A percentile compares a stretch with the other conserved stretches of the same genome.
phyloP scores from a whole-genome alignment of 2,797 vertebrate genomes.

The Prionace glauca region DNA sequence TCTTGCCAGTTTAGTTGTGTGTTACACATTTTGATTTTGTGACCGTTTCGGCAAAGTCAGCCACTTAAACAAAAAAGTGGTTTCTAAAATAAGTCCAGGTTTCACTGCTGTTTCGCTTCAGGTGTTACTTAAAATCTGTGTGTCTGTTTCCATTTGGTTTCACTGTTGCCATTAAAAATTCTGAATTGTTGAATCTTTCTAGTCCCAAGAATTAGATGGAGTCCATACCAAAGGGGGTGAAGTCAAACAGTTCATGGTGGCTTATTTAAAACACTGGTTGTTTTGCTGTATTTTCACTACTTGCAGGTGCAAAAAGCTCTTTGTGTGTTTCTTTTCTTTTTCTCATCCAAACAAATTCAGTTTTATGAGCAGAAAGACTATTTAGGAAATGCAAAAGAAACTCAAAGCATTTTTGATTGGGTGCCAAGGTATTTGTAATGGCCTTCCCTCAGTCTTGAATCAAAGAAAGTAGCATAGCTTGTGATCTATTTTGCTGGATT shows the following conservation, averaged over 20 bases:
- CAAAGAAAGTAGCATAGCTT: not conserved
- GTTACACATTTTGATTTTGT: too few relatives aligned
- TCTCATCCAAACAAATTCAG: not conserved
- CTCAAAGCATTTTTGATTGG: slow-evolving; percentile 13
- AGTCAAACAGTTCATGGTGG: not conserved
- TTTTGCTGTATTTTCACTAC: not conserved
- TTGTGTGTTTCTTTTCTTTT: not conserved
- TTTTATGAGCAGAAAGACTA: not conserved
- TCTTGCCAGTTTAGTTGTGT: too few relatives aligned
- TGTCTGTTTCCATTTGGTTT: not conserved
- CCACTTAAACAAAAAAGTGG: too few relatives aligned
- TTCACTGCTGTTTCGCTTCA: not conserved
- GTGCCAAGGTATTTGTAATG: not conserved
- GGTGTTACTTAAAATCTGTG: not conserved
- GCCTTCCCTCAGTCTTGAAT: not conserved
- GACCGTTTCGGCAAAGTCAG: too few relatives aligned
- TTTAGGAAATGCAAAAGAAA: slow-evolving; percentile 25
- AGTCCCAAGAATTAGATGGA: not conserved
- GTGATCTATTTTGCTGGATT: not conserved
- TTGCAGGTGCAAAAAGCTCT: not conserved
- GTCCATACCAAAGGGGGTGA: not conserved
- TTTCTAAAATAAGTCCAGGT: not conserved
- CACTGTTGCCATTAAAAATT: not conserved
- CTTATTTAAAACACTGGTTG: not conserved
- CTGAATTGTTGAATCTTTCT: not conserved